phyloP scores from a whole-genome alignment of 2,797 vertebrate genomes.

The Cossypha heuglini region DNA sequence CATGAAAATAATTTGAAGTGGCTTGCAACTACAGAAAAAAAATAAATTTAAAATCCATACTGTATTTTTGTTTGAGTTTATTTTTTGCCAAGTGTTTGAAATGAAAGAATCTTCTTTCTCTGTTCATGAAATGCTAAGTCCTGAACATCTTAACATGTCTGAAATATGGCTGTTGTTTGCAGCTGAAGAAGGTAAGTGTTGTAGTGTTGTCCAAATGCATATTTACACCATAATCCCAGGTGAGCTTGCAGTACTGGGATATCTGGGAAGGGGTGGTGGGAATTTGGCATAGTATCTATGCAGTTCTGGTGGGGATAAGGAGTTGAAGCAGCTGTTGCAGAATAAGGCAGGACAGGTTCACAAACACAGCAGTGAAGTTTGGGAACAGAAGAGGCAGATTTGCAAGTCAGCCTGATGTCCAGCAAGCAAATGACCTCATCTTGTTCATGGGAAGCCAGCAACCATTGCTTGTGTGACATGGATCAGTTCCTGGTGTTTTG shows the following conservation, averaged over 20 bases:
- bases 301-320: background rate
- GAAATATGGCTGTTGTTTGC: fast-evolving
- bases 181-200: background rate
- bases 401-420: fast-evolving
- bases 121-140: background rate
- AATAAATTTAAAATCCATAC: background rate
- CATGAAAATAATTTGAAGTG: background rate
- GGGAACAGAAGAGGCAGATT: background rate
- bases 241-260: background rate
- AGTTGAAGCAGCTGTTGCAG: background rate
- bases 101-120: background rate
- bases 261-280: background rate
- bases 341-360: background rate
- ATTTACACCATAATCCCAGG: background rate
- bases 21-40: background rate
- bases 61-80: background rate
- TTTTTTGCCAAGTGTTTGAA: background rate
- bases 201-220: fast-evolving
- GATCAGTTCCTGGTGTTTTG: background rate
- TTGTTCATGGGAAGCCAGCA: fast-evolving
- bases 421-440: background rate
- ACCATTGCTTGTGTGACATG: fast-evolving
- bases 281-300: background rate
- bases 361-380: background rate
- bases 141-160: fast-evolving